phyloP scores from a whole-genome alignment of 1,140 invertebrate genomes.

The Lepidurus couesii region DNA sequence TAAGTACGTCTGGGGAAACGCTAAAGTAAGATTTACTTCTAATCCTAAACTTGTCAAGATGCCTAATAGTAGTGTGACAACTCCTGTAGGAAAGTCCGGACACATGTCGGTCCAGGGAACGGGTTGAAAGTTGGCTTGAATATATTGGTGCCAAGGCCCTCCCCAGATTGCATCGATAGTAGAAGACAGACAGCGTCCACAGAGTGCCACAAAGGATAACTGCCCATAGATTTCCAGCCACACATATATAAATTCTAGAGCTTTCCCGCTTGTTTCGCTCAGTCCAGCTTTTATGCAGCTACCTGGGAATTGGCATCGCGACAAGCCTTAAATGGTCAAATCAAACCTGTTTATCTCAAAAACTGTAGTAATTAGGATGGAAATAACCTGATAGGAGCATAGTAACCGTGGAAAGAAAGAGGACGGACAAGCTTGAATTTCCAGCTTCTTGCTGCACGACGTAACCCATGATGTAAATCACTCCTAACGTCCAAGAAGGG shows the following conservation, averaged over 20 bases:
- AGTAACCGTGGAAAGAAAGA: background rate
- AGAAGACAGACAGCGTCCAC: background rate
- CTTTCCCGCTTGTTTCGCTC: background rate
- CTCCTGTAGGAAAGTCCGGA: constrained; percentile 3
- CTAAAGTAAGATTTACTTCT: background rate
- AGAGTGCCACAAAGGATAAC: constrained; percentile 10
- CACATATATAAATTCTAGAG: background rate
- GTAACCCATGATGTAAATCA: background rate
- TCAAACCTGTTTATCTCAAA: background rate
- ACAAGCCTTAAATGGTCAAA: background rate
- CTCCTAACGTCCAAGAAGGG: background rate
- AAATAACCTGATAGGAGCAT: constrained; percentile 1
- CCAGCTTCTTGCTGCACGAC: constrained; percentile 7
- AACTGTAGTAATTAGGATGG: background rate
- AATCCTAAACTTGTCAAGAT: background rate
- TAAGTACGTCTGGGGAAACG: background rate
- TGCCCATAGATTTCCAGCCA: background rate
- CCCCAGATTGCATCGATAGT: background rate
- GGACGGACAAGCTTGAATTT: background rate
- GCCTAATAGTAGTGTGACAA: background rate
- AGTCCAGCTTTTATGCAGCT: background rate
- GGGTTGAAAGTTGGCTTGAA: background rate
- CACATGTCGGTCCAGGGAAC: background rate
- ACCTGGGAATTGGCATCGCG: background rate
- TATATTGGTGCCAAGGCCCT: background rate